Conservation (phyloP, 2,797 vertebrate genomes). For the Brotula barbata region DNA sequence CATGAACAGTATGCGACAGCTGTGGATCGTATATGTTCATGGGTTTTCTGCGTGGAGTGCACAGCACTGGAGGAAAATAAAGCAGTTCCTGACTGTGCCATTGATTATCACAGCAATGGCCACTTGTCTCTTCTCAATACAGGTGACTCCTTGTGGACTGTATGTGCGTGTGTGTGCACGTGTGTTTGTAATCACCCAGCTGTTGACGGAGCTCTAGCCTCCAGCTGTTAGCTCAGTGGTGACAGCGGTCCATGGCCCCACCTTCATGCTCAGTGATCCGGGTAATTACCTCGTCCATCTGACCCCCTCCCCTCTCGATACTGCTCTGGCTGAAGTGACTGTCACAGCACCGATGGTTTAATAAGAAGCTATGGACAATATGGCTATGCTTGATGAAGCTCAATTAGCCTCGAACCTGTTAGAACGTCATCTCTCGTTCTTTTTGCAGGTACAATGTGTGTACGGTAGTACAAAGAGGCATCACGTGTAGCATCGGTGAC, state of each 20-base stretch:
- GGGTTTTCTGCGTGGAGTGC: constrained; percentile 24
- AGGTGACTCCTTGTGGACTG: constrained; percentile 54
- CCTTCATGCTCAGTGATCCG: constrained; percentile 77
- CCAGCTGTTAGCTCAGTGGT: constrained; percentile 73
- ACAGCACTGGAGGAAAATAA: constrained; percentile 12
- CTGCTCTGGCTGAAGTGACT: constrained; percentile 49
- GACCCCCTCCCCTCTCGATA: constrained; percentile 57
- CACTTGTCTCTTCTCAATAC: constrained; percentile 42
- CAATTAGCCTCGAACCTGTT: constrained; percentile 18
- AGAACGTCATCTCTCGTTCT: constrained; percentile 16
- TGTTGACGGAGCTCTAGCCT: constrained; percentile 75
- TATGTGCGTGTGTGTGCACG: constrained; percentile 24
- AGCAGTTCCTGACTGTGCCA: constrained; percentile 24
- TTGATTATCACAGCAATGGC: constrained; percentile 47
- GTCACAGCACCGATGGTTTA: constrained; percentile 44
- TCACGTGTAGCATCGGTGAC: too few relatives aligned
- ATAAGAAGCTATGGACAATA: constrained; percentile 14
- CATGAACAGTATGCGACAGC: constrained; percentile 32
- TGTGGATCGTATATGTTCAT: constrained; percentile 9
- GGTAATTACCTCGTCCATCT: constrained; percentile 77
- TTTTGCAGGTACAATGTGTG: background rate
- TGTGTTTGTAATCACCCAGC: constrained; percentile 73
- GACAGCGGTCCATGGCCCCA: constrained; percentile 74
- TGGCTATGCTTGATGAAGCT: constrained; percentile 10
- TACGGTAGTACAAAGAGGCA: background rate